Percentiles rank a stretch among this genome's conserved stretches.
phyloP scores from a whole-genome alignment of 35 echinoderm and acorn worm genomes.

The Hemicentrotus pulcherrimus region DNA sequence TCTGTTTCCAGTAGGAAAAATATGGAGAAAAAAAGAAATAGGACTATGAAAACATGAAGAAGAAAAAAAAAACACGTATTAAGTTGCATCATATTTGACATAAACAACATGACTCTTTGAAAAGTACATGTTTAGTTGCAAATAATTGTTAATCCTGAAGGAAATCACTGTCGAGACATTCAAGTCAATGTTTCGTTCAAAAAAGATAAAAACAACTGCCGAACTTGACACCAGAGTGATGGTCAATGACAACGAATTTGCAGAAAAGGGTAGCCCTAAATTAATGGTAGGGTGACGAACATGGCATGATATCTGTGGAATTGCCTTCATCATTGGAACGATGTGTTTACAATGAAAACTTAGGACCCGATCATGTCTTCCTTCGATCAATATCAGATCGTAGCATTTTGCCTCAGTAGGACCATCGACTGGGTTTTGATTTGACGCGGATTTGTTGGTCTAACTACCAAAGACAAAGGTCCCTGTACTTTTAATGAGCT shows the following conservation, averaged over 20 bases:
- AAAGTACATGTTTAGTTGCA: not conserved
- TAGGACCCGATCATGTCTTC: not conserved
- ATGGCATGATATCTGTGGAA: not conserved
- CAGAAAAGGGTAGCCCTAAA: not conserved
- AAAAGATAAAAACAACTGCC: not conserved
- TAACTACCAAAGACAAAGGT: constrained; percentile 39
- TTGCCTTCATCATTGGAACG: not conserved
- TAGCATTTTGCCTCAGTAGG: not conserved
- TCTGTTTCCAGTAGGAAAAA: not conserved
- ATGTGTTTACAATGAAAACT: constrained; percentile 26
- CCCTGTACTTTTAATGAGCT: constrained; percentile 24
- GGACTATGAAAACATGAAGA: not conserved
- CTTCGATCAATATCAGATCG: constrained; percentile 20
- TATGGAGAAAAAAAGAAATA: too few species aligned
- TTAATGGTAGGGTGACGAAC: not conserved
- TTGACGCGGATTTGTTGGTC: constrained; percentile 18
- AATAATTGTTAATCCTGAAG: not conserved
- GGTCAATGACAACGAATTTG: not conserved
- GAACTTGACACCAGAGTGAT: not conserved
- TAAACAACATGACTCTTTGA: not conserved
- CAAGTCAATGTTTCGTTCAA: not conserved
- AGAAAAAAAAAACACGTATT: not conserved
- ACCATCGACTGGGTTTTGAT: constrained; percentile 1
- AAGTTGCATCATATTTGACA: not conserved
- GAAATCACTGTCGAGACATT: not conserved